Conservation (phyloP, 2,113 vertebrate species). For the Petroica traversi region DNA sequence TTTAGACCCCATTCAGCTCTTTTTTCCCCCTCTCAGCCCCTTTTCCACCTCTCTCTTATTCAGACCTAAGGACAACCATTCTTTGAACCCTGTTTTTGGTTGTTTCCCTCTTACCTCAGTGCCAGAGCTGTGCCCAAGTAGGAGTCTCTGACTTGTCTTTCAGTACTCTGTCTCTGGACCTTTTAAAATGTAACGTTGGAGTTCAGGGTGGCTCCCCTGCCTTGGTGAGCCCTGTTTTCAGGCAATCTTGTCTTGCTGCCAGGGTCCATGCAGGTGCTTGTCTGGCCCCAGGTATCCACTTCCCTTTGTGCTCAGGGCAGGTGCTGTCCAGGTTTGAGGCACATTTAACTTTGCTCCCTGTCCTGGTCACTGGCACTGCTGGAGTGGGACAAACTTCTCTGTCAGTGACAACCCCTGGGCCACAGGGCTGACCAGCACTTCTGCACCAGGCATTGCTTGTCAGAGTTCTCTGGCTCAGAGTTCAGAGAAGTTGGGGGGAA, state of each 20-base stretch:
- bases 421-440: background rate
- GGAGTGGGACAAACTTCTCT: background rate
- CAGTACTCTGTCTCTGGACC: background rate
- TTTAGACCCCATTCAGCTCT: background rate
- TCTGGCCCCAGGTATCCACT: background rate
- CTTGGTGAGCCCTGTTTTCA: rapidly evolving
- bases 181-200: background rate
- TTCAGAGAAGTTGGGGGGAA: background rate
- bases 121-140: background rate
- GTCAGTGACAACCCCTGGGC: rapidly evolving
- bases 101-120: background rate
- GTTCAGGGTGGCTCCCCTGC: background rate
- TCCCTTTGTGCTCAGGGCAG: background rate
- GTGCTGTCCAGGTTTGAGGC: background rate
- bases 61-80: background rate
- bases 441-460: background rate
- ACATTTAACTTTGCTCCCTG: background rate
- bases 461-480: background rate
- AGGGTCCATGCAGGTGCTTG: background rate
- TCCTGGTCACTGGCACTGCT: background rate
- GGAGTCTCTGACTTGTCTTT: background rate
- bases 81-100: background rate
- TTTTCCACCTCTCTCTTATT: background rate
- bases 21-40: background rate
- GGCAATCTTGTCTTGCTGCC: background rate